Conservation (phyloP, 2,113 vertebrate genomes). For the Australoheros scitulus region DNA sequence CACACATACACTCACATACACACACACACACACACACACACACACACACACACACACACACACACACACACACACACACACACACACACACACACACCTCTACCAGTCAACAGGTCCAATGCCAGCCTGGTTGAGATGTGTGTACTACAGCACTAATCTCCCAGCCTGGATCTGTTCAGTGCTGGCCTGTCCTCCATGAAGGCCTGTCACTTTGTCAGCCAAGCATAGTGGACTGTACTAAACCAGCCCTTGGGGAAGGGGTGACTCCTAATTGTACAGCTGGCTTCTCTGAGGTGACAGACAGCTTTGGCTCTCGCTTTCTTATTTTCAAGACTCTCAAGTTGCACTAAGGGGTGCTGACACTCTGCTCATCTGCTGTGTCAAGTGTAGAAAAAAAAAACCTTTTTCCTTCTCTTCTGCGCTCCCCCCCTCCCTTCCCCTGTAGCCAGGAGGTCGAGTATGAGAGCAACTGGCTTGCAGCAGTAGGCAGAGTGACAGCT, state of each 20-base stretch:
- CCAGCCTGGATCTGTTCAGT: constrained; percentile 18
- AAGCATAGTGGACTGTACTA: constrained; percentile 48
- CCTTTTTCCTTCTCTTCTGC: constrained; percentile 13
- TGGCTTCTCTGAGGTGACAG: constrained; percentile 39
- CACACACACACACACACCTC: not conserved
- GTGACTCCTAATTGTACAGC: constrained; percentile 44
- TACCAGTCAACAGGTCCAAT: constrained; percentile 52
- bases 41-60: not conserved
- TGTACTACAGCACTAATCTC: constrained; percentile 16
- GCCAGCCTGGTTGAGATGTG: constrained; percentile 25
- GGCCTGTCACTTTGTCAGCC: constrained; percentile 47
- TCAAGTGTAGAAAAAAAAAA: constrained; percentile 58
- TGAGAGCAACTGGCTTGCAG: constrained; percentile 63
- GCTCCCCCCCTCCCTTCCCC: not conserved
- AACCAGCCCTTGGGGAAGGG: not conserved
- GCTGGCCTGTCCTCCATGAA: constrained; percentile 49
- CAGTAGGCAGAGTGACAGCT: constrained; percentile 70
- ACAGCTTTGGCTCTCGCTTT: constrained; percentile 24
- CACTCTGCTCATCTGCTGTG: constrained; percentile 54
- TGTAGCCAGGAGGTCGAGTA: constrained; percentile 35
- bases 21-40: no score
- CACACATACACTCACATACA: not conserved
- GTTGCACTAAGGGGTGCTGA: constrained; percentile 48
- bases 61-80: not conserved
- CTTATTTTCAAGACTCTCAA: constrained; percentile 44